Evolutionary conservation across 2,888 invertebrate genomes (phyloP).

Genomic region (Ptycholaimellus sp.): DNA sequence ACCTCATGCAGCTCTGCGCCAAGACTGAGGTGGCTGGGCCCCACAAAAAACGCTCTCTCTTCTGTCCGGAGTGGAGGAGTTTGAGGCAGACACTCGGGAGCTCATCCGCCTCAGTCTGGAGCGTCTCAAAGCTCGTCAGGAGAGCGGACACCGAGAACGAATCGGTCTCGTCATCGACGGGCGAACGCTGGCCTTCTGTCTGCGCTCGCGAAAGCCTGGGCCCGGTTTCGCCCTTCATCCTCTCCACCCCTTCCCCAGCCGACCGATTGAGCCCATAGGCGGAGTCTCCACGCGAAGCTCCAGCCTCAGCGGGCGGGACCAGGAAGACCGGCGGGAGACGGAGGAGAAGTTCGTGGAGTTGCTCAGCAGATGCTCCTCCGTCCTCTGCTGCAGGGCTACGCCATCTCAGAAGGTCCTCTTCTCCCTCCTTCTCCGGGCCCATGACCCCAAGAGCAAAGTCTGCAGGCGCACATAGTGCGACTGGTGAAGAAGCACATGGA

Average conservation of each 20-base stretch:
- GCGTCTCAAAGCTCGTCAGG: no score
- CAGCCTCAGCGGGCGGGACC: no score
- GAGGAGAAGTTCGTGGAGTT: constrained; percentile 57
- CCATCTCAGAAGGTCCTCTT: constrained; percentile 57
- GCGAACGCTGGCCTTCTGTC: constrained; percentile 63
- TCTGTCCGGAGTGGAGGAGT: no score
- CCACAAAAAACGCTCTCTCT: no score
- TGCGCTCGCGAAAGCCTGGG: constrained; percentile 40
- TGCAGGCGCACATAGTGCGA: constrained; percentile 41
- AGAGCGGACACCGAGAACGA: no score
- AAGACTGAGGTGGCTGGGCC: not conserved
- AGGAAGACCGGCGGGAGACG: constrained; percentile 48
- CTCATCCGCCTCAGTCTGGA: no score
- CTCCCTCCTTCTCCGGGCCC: no score
- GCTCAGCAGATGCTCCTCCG: constrained; percentile 55
- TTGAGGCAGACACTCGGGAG: no score
- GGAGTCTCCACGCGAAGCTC: no score
- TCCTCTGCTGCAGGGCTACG: constrained; percentile 72
- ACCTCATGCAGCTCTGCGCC: constrained; percentile 27
- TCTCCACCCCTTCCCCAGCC: no score
- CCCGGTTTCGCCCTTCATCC: not conserved
- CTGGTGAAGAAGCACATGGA: constrained; percentile 53
- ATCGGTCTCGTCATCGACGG: constrained; percentile 75
- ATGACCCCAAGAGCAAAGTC: no score
- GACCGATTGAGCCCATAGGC: no score